Conservation (phyloP, 2,888 invertebrate genomes). For the Petrophora chlorosata region DNA sequence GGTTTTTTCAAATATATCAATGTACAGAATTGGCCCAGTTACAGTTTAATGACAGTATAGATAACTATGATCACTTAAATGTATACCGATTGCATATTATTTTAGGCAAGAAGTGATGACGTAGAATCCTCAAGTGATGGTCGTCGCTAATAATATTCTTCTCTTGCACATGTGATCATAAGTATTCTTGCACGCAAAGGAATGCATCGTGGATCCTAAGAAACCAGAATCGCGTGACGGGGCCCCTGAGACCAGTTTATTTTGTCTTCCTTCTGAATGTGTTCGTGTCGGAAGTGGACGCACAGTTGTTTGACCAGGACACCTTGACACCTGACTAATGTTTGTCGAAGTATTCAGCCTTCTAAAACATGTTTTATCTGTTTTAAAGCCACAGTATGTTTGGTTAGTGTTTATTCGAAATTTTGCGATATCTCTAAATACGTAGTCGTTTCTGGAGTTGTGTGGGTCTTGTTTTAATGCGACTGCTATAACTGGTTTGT, state of each 20-base stretch:
- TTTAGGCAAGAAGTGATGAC: too few species aligned
- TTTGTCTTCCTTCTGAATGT: slow-evolving; percentile 23
- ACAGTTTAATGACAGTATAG: too few species aligned
- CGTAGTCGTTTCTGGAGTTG: too few species aligned
- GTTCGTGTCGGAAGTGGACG: slow-evolving; percentile 25
- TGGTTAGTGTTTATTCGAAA: neutral
- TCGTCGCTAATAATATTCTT: neutral
- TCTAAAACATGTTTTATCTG: slow-evolving; percentile 22
- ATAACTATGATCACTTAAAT: too few species aligned
- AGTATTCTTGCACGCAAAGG: neutral
- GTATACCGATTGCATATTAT: too few species aligned
- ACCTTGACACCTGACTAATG: slow-evolving; percentile 33
- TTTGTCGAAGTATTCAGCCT: slow-evolving; percentile 23
- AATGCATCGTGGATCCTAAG: slow-evolving; percentile 4
- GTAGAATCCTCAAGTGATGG: neutral
- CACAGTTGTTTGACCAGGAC: slow-evolving; percentile 34
- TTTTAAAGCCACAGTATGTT: slow-evolving; percentile 2
- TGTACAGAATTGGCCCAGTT: too few species aligned
- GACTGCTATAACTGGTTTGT: too few species aligned
- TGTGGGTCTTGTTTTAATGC: too few species aligned
- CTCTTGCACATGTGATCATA: neutral
- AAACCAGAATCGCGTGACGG: slow-evolving; percentile 21
- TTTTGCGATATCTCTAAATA: too few species aligned
- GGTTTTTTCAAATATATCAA: too few species aligned
- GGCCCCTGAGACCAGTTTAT: slow-evolving; percentile 14